Evolutionary conservation across 2,113 vertebrate genomes (phyloP).

Genomic region (Quiscalus mexicanus): DNA sequence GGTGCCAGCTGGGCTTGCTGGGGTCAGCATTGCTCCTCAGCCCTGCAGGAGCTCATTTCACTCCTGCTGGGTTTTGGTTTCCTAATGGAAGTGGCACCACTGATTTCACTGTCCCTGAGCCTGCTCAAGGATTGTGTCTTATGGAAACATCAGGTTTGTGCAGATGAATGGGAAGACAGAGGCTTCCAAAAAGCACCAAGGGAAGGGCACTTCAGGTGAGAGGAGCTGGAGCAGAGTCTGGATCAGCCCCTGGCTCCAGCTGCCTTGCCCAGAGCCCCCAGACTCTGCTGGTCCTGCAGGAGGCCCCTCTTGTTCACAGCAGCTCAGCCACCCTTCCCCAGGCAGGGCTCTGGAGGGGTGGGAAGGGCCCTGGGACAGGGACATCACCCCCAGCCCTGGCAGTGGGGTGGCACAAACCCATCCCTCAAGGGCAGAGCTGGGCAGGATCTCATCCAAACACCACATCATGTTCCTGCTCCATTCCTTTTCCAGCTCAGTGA

Average conservation of each 20-base stretch:
- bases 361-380: neutral
- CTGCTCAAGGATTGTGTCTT: neutral
- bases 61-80: neutral
- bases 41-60: rapidly evolving
- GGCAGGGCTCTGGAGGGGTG: neutral
- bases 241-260: neutral
- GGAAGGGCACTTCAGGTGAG: neutral
- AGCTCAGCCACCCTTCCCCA: neutral
- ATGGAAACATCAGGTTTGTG: neutral
- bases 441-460: neutral
- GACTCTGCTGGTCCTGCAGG: neutral
- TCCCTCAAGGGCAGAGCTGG: neutral
- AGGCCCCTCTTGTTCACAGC: neutral
- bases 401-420: neutral
- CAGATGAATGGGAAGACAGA: neutral
- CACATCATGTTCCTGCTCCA: rapidly evolving
- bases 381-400: neutral
- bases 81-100: neutral
- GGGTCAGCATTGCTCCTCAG: rapidly evolving
- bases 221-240: neutral
- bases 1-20: neutral
- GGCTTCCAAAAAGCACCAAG: neutral
- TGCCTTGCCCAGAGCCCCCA: neutral
- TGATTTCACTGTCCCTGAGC: neutral
- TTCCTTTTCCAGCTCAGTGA: neutral